Conservation (phyloP, 2,113 vertebrate species). For the Xenotilapia longispinis region DNA sequence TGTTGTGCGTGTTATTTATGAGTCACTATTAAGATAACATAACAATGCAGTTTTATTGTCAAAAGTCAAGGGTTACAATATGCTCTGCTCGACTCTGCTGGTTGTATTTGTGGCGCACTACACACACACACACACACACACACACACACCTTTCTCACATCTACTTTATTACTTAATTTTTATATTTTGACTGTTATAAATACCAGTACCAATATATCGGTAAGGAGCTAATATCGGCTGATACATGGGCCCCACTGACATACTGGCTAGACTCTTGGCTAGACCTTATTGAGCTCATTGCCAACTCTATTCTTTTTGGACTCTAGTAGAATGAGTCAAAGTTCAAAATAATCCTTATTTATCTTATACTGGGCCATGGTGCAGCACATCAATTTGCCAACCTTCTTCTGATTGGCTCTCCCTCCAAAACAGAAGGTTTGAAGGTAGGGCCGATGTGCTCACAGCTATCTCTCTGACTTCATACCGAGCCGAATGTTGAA, state of each 20-base stretch:
- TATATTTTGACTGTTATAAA: not conserved
- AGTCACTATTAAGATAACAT: not conserved
- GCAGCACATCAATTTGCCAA: not conserved
- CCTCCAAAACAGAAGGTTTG: not conserved
- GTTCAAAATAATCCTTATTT: not conserved
- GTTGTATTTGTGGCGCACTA: not conserved
- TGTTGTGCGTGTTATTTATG: not conserved
- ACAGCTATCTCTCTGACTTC: not conserved
- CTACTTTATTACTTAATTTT: not conserved
- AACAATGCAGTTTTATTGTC: not conserved
- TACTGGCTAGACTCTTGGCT: not conserved
- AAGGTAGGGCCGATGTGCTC: not conserved
- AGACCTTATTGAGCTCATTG: not conserved
- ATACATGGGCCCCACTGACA: not conserved
- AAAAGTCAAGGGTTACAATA: not conserved
- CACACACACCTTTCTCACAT: not conserved
- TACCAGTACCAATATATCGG: not conserved
- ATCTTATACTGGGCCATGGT: not conserved
- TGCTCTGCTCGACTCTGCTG: not conserved
- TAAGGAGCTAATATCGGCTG: accelerated
- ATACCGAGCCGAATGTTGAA: accelerated
- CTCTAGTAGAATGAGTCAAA: not conserved
- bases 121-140: too few species aligned
- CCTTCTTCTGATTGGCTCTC: not conserved
- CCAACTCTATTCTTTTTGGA: not conserved